phyloP scores from a whole-genome alignment of 2,888 invertebrate species.

The Leucophenga montana region DNA sequence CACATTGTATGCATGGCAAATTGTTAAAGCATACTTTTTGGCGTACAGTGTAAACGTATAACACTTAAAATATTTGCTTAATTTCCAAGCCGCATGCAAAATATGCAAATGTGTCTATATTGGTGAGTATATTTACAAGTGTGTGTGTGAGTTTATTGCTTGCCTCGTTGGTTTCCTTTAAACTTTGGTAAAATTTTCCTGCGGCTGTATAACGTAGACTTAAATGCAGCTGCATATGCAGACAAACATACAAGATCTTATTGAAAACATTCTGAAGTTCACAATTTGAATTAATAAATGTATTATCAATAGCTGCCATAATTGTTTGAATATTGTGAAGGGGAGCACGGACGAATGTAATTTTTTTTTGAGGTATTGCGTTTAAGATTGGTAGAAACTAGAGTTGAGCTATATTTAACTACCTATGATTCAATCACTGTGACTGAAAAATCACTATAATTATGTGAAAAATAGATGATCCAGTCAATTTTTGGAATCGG shows the following conservation, averaged over 20 bases:
- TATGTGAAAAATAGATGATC: no score
- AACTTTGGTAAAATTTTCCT: conserved; percentile 17
- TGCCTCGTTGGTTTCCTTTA: conserved; percentile 20
- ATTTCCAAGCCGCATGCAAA: conserved; percentile 8
- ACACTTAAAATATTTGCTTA: conserved; percentile 17
- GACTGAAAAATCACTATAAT: no score
- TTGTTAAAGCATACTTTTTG: conserved; percentile 19
- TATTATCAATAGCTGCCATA: no score
- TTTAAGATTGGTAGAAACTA: no score
- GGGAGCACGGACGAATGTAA: no score
- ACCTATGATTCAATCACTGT: no score
- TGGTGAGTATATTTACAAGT: conserved; percentile 17
- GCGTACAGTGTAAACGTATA: not conserved
- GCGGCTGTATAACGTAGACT: conserved; percentile 16
- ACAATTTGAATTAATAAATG: no score
- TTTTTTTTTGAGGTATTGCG: no score
- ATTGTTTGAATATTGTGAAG: no score
- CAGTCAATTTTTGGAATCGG: no score
- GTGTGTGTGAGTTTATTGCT: conserved; percentile 30
- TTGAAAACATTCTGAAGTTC: no score
- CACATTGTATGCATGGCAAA: not conserved
- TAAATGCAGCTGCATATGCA: conserved; percentile 9
- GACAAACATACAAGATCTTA: not conserved
- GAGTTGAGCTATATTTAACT: no score
- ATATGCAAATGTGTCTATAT: not conserved